Conservation (phyloP, 1,140 invertebrate species). For the Apis dorsata region DNA sequence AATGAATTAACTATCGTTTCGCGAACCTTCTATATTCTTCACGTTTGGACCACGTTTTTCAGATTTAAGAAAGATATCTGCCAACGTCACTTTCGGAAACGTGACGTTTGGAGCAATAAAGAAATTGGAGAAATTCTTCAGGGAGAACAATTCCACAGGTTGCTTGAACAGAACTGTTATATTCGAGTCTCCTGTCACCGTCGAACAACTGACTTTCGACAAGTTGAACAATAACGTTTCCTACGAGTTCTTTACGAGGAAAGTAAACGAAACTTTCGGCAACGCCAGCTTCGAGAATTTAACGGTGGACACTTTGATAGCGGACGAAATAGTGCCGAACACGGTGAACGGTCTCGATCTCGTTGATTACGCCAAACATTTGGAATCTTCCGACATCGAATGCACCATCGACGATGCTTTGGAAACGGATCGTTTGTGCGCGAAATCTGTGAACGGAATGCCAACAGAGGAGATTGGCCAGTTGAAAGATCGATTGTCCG, state of each 20-base stretch:
- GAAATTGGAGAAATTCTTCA: slow-evolving; percentile 45
- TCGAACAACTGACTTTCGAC: slow-evolving; percentile 61
- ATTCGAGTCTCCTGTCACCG: slow-evolving; percentile 55
- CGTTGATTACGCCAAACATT: slow-evolving; percentile 48
- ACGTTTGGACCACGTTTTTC: slow-evolving; percentile 18
- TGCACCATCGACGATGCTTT: slow-evolving; percentile 54
- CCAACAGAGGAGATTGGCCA: slow-evolving; percentile 48
- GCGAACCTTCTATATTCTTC: not conserved
- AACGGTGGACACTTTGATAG: slow-evolving; percentile 52
- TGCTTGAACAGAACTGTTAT: slow-evolving; percentile 61
- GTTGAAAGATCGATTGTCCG: not conserved
- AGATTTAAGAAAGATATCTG: slow-evolving; percentile 70
- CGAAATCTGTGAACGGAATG: slow-evolving; percentile 60
- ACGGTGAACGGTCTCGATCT: slow-evolving; percentile 65
- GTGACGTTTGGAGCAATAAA: slow-evolving; percentile 53
- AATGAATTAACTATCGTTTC: not conserved
- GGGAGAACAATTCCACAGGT: slow-evolving; percentile 7
- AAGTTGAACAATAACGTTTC: slow-evolving; percentile 59
- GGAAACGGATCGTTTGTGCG: slow-evolving; percentile 49
- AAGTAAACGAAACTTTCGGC: slow-evolving; percentile 50
- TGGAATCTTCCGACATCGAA: slow-evolving; percentile 53
- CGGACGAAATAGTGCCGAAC: slow-evolving; percentile 50
- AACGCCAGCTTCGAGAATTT: slow-evolving; percentile 58
- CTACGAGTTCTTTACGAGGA: slow-evolving; percentile 45
- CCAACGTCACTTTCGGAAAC: slow-evolving; percentile 61